Base-by-base conservation (phyloP, 2,113 vertebrate species). In the Poeciliopsis occidentalis region DNA sequence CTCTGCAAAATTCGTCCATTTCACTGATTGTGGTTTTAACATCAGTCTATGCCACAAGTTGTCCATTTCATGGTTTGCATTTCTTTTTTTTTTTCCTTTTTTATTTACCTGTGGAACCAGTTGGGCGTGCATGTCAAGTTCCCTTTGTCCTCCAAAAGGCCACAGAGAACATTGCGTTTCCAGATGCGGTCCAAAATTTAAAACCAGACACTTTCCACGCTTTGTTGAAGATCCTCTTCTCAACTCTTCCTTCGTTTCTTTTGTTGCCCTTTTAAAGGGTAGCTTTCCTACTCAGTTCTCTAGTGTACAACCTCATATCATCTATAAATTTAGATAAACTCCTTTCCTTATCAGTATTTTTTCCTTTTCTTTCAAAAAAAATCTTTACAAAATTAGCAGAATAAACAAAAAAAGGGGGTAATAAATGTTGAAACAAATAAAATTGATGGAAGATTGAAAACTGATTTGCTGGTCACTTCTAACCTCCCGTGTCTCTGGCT, bases 211-310 rank as follows among this genome's bases (percentile, higher is more conserved):
- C 71, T 84, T 79, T 90, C 69, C 79, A 72, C 77, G 67, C 74
- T 60, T 67, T 41, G 41, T 61, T 60, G 73, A 80, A 73, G 67
- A 65, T 41, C 67, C 34, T 61, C 71, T 73, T 72, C 80, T 51
- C 72, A 70, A 61, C 74, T 79, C 57, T 30, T 84, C 26, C 76
- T 65, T 41, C 30, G 27, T 64, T 41, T 64, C 71, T 69, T 80
- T 71, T 88, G 24, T 86, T 78, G 92, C 94, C 95, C 94, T 95
- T 95, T 95, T 95, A 94, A 95, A 95, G 95, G 94, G 95, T 90
- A 95, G 88, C 93, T 86, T 91, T 89, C 80, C 86, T 72, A 79
- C 85, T 90, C 84, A 87, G 85, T 92, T 74, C 80, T 86, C 92
- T 91, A 90, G 76, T 86, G 78, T 92, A 90, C 91, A 90, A 83